Base-by-base conservation (phyloP, 2,797 vertebrate genomes). In the Varecia variegata region DNA sequence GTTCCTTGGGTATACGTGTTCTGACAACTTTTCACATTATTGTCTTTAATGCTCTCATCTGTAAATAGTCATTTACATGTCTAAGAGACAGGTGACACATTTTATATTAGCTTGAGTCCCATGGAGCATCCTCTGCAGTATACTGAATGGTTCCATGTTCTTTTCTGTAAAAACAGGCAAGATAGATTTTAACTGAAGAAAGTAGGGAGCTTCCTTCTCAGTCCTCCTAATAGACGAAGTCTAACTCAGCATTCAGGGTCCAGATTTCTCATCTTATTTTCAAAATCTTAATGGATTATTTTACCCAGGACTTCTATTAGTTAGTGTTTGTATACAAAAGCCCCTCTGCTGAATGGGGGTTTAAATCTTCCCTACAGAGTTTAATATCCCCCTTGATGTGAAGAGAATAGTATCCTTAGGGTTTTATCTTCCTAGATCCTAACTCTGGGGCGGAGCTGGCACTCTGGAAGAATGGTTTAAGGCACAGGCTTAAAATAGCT, bases 161-260 rank as follows among this genome's bases (percentile, higher is more conserved):
- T 81, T 65, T 20, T 50, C 40, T 86, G 17, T n/a, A 73, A 88
- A 77, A 65, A 54, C 38, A 71, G 52, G 32, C 8, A 7, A 7
- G 45, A 50, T 7, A 43, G 32, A 27, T 74, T 96, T 67, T 10
- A 71, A 71, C 67, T 77, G 73, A 82, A 50, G 45, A 32, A 62
- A 30, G 73, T 25, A 21, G 45, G 32, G 67, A 13, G 10, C 52
- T 67, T 58, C 15, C 12, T 30, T 4, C 32, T 47, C 15, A 38
- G 25, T 15, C 25, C 27, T 40, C 27, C 15, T 58, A 27, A 38
- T 3, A 38, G 27, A 52, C 35, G 21, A 38, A 25, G 54, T 35
- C 65, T 52, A 81, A 52, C 25, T 68, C 43, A 27, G 0, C 32
- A 11, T 25, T 84, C 21, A 60, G 73, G 30, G 40, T 35, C 60